Evolutionary conservation across 1,140 invertebrate genomes (phyloP), one percentile per base, ranked within the genome.

Genomic region (Lucilia sericata): DNA sequence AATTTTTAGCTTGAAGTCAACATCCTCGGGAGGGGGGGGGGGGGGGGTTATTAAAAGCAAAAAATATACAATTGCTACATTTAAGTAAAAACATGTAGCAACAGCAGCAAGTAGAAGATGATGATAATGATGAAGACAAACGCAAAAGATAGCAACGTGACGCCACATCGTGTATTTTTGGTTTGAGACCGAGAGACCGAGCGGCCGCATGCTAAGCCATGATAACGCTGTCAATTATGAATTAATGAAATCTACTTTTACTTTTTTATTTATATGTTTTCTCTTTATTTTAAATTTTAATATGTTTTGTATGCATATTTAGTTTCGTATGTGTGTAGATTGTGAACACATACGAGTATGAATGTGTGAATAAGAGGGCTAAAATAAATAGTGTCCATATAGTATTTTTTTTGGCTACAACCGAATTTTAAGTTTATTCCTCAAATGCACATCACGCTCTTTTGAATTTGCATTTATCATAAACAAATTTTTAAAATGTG

Each of bases 141-240:
- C 10, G n/a, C 65, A 19, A n/a, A 70, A 70, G n/a, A 10, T 25
- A 17, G 76, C 76, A 49, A 80, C 42, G 76, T 80, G 76, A 80
- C 76, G 76, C 76, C 76, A 51, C 21, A 25, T 70, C 8, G 14
- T 14, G 7, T n/a, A 19, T 19, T 70, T 70, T 70, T 42, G 42
- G 42, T 42, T 42, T 42, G 42, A 42, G 42, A 42, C 42, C 42
- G 10, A 42, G 42, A 42, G 42, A 42, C 42, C 42, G 42, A 42
- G 12, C 5, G n/a, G 5, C 65, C 12, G 19, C 65, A 70, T 70
- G 65, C 65, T 7, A 10, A 10, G 21, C 65, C 19, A 21, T 47
- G 76, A 80, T 80, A 80, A 80, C 76, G 47, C 76, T 80, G 76
- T 49, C 76, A 80, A 80, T 80, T 80, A 80, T 80, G 76, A 80